A percentile compares a stretch with the other conserved stretches of the same genome.
Evolutionary conservation across 2,888 invertebrate genomes (phyloP).

Genomic region (Leistus spinibarbis): DNA sequence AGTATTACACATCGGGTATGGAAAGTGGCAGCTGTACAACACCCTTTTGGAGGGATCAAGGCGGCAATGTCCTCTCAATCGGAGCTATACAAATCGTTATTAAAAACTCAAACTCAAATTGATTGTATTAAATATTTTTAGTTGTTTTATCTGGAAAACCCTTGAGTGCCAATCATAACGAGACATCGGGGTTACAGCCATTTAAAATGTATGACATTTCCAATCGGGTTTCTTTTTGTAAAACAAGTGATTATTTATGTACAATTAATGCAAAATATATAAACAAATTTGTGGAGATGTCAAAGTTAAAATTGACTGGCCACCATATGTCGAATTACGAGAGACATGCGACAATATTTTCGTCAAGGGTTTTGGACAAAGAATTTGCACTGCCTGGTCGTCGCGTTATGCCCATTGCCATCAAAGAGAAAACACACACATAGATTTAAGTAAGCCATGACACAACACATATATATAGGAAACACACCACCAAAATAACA

Average conservation of each 20-base stretch:
- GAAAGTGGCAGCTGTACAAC: constrained; percentile 38
- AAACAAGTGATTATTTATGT: neutral
- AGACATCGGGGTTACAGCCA: constrained; percentile 19
- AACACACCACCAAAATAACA: constrained; percentile 30
- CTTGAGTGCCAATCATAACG: constrained; percentile 36
- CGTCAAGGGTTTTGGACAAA: constrained; percentile 48
- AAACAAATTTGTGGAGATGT: constrained; percentile 2
- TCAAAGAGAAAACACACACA: constrained; percentile 44
- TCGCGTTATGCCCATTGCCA: constrained; percentile 58
- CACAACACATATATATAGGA: constrained; percentile 34
- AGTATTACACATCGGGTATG: constrained; percentile 34
- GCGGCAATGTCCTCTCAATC: constrained; percentile 32
- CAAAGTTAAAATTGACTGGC: constrained; percentile 33
- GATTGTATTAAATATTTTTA: neutral
- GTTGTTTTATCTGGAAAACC: neutral
- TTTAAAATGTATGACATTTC: constrained; percentile 2
- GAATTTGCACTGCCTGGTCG: constrained; percentile 53
- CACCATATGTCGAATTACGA: constrained; percentile 52
- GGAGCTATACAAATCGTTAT: constrained; percentile 14
- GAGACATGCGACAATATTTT: constrained; percentile 48
- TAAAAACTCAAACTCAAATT: neutral
- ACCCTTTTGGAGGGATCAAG: constrained; percentile 40
- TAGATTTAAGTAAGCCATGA: constrained; percentile 13
- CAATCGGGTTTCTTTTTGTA: no score
- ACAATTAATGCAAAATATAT: neutral